Percentiles rank a stretch among this genome's conserved stretches.
Evolutionary conservation across 2,797 vertebrate genomes (phyloP).

Genomic region (Triplophysa bombifrons): DNA sequence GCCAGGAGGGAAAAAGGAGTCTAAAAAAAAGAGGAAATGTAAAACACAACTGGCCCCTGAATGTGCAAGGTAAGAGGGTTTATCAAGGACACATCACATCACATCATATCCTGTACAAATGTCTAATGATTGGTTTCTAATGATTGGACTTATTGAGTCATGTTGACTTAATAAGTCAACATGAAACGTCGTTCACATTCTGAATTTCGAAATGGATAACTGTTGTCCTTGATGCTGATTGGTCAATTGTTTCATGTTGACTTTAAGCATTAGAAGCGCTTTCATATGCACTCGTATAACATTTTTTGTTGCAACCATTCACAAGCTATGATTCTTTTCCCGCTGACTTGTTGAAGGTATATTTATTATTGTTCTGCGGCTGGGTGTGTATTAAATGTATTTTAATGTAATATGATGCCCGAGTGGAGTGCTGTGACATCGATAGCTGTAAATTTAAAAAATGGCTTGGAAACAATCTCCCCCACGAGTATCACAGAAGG

Average conservation of each 20-base stretch:
- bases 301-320: not conserved
- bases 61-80: conserved; percentile 88
- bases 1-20: conserved; percentile 92
- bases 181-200: not conserved
- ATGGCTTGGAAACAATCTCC: conserved; percentile 28
- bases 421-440: conserved; percentile 30
- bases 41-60: conserved; percentile 85
- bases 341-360: conserved; percentile 33
- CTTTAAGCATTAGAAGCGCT: not conserved
- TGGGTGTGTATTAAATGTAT: conserved; percentile 20
- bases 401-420: conserved; percentile 25
- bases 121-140: too few relatives aligned
- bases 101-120: not conserved
- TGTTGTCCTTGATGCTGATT: not conserved
- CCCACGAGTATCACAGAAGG: conserved; percentile 32
- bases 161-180: not conserved
- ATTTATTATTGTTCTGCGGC: conserved; percentile 37
- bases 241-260: not conserved
- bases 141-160: too few relatives aligned
- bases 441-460: conserved; percentile 28
- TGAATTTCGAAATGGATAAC: not conserved
- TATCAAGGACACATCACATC: conserved; percentile 30
- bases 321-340: conserved; percentile 21
- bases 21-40: conserved; percentile 95
- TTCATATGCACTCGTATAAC: not conserved